Conservation (phyloP, 1,140 invertebrate genomes). For the Dendrolimus kikuchii region DNA sequence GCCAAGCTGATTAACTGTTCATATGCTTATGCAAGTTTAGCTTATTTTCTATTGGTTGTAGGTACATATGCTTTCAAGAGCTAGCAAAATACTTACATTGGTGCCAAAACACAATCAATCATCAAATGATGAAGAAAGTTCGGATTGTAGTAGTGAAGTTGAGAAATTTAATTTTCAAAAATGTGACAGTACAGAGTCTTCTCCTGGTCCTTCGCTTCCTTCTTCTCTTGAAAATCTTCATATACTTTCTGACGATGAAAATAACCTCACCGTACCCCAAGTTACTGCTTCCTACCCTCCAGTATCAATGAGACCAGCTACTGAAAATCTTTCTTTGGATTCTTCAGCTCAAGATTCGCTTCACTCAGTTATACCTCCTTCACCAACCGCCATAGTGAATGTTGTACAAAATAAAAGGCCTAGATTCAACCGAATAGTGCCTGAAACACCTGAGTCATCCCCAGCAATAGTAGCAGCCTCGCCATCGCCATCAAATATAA, state of each 20-base stretch:
- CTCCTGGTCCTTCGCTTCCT: conserved; percentile 17
- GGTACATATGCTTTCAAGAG: conserved; percentile 17
- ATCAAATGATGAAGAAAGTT: conserved; percentile 22
- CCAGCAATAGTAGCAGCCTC: conserved; percentile 7
- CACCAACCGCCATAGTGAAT: conserved; percentile 13
- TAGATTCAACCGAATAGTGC: conserved; percentile 21
- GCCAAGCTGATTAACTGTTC: conserved; percentile 11
- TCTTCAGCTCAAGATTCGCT: conserved; percentile 17
- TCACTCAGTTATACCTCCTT: conserved; percentile 11
- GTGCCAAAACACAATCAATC: conserved; percentile 19
- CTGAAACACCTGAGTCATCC: conserved; percentile 13
- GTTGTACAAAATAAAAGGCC: conserved; percentile 15
- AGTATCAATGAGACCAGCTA: conserved; percentile 16
- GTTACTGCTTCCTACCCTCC: conserved; percentile 13
- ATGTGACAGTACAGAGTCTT: conserved; percentile 16
- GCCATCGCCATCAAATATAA: conserved; percentile 13
- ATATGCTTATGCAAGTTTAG: conserved; percentile 11
- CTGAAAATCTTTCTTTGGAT: conserved; percentile 18
- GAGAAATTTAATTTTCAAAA: conserved; percentile 19
- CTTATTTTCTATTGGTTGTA: conserved; percentile 12
- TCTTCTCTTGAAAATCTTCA: conserved; percentile 22
- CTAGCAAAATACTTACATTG: conserved; percentile 18
- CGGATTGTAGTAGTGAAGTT: conserved; percentile 17
- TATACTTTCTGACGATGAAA: conserved; percentile 20
- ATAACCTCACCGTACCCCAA: conserved; percentile 9